phyloP scores from a whole-genome alignment of 1,140 invertebrate species.

The Cotesia chilonis region DNA sequence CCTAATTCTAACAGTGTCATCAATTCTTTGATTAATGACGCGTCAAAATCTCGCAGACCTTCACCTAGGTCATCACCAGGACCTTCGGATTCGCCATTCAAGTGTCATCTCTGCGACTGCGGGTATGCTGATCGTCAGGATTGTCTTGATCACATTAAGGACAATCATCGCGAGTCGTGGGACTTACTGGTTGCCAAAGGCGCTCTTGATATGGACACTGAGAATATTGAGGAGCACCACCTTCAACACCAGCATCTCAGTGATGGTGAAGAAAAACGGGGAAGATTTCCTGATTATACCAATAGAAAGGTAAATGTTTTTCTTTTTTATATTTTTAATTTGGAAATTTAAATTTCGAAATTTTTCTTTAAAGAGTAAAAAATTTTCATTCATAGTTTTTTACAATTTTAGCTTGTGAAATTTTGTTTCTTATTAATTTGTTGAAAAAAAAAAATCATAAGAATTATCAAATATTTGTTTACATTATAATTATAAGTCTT shows the following conservation, averaged over 20 bases:
- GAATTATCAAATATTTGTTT: no score
- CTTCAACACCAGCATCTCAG: conserved; percentile 53
- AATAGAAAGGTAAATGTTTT: conserved; percentile 78
- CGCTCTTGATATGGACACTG: conserved; percentile 73
- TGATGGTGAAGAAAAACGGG: conserved; percentile 67
- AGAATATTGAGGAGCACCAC: conserved; percentile 61
- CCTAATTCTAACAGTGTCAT: conserved; percentile 22
- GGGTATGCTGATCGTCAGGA: conserved; percentile 82
- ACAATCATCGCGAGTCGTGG: conserved; percentile 76
- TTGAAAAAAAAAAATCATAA: no score
- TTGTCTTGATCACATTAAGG: conserved; percentile 82
- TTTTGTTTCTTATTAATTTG: no score
- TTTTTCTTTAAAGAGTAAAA: no score
- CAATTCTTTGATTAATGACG: conserved; percentile 40
- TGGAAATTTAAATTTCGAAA: neutral
- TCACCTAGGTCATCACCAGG: conserved; percentile 48
- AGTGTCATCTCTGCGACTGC: conserved; percentile 91
- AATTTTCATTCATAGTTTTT: no score
- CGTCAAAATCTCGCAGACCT: conserved; percentile 39
- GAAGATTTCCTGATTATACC: conserved; percentile 85
- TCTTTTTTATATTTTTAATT: neutral
- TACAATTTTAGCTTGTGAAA: no score
- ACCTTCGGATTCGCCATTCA: conserved; percentile 79
- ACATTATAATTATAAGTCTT: no score
- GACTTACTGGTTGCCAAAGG: conserved; percentile 81